phyloP scores from a whole-genome alignment of 2,113 vertebrate species.

The Pao palembangensis region DNA sequence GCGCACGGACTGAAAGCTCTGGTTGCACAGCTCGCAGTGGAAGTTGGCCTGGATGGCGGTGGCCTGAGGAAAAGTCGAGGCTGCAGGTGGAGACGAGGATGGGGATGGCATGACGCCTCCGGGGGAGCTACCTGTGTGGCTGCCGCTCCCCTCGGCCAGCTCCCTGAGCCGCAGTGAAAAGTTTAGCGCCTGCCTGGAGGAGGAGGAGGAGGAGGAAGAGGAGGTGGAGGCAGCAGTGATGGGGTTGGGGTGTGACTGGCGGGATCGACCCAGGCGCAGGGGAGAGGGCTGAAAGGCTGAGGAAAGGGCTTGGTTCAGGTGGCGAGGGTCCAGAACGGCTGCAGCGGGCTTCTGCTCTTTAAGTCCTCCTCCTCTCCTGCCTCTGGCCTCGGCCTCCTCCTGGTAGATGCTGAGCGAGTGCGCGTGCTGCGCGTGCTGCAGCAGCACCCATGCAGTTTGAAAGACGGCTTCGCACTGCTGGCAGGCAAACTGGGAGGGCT shows the following conservation, averaged over 20 bases:
- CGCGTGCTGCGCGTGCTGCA: constrained; percentile 75
- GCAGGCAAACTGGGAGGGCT: constrained; percentile 75
- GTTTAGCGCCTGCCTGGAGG: constrained; percentile 85
- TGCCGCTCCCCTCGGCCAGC: constrained; percentile 65
- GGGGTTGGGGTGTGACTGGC: constrained; percentile 37
- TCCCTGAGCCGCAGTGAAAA: constrained; percentile 75
- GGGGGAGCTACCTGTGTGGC: constrained; percentile 14
- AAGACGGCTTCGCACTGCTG: constrained; percentile 74
- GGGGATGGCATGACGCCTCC: constrained; percentile 53
- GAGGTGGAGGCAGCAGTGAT: constrained; percentile 22
- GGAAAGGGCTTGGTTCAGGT: constrained; percentile 87
- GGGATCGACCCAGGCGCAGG: constrained; percentile 42
- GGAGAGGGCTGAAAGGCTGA: constrained; percentile 75
- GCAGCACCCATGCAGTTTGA: constrained; percentile 71
- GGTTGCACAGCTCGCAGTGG: constrained; percentile 72
- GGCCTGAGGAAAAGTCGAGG: constrained; percentile 65
- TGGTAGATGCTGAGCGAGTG: constrained; percentile 79
- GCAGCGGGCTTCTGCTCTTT: constrained; percentile 79
- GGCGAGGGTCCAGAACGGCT: constrained; percentile 86
- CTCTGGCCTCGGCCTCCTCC: constrained; percentile 64
- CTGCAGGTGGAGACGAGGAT: constrained; percentile 67
- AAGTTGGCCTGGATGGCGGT: constrained; percentile 35
- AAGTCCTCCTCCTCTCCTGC: constrained; percentile 74
- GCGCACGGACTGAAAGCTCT: constrained; percentile 70
- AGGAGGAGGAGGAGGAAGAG: constrained; percentile 48